A percentile compares a stretch with the other conserved stretches of the same genome.
Conservation (phyloP, 64 coral and sea anemone genomes). For the Montipora sp. region DNA sequence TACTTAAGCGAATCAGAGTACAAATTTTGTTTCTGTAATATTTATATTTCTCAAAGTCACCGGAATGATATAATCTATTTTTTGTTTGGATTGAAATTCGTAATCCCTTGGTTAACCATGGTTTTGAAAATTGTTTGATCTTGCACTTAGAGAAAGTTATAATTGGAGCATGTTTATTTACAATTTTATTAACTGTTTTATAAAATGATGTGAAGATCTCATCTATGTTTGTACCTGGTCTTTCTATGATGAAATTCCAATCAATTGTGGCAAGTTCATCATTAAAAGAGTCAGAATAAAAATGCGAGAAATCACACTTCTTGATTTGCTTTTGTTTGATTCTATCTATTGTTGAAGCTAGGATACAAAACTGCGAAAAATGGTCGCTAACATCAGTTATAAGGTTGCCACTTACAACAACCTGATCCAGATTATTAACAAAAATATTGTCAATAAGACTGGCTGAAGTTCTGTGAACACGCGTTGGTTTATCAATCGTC, state of each 20-base stretch:
- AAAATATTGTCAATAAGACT: too few species aligned
- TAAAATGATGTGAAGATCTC: conserved; percentile 36
- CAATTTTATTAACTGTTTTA: conserved; percentile 35
- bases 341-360: too few species aligned
- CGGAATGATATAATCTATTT: neutral
- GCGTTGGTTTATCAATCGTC: too few species aligned
- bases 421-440: too few species aligned
- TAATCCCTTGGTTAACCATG: conserved; percentile 49
- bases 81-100: conserved; percentile 5
- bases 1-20: neutral
- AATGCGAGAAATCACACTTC: conserved; percentile 20
- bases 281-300: neutral
- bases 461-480: too few species aligned
- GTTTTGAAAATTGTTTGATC: conserved; percentile 37
- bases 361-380: too few species aligned
- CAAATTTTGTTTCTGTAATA: neutral
- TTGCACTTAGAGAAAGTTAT: conserved; percentile 32
- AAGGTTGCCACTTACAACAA: too few species aligned
- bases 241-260: conserved; percentile 4
- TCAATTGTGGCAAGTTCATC: conserved; percentile 7
- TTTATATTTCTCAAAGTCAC: conserved; percentile 39
- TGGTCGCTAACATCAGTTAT: too few species aligned
- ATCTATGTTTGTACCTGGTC: neutral
- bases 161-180: conserved; percentile 45
- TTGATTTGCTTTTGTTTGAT: neutral